These are phyloP conservation scores for Mycalesis mineus DNA, from an alignment of 2,888 invertebrate species.

Conservation along the genomic window DNA sequence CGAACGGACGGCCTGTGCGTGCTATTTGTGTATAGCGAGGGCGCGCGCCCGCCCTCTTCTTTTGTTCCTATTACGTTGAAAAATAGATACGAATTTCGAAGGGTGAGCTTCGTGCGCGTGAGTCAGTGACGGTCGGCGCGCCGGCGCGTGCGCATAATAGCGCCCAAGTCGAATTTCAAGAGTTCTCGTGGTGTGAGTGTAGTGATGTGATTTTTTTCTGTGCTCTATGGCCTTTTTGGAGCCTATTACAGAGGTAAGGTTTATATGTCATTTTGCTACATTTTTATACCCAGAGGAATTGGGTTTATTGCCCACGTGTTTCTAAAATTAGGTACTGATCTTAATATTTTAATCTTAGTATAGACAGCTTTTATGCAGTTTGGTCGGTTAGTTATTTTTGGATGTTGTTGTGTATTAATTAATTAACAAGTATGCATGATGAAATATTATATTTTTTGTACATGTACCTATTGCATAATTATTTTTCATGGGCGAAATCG, in stretches of 20 bases:
- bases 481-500: too few relatives aligned
- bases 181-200: slow-evolving; percentile 30
- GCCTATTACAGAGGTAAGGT: slow-evolving; percentile 15
- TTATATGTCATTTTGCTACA: too few relatives aligned
- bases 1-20: slow-evolving; percentile 64
- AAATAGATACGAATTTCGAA: slow-evolving; percentile 70
- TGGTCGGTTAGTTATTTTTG: slow-evolving; percentile 1
- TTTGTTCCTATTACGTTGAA: slow-evolving; percentile 73
- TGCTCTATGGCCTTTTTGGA: slow-evolving; percentile 13
- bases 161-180: slow-evolving; percentile 24
- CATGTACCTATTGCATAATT: too few relatives aligned
- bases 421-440: too few relatives aligned
- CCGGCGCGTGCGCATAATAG: slow-evolving; percentile 59
- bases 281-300: too few relatives aligned
- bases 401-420: neutral
- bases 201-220: slow-evolving; percentile 25
- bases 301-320: slow-evolving; percentile 8
- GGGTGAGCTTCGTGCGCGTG: slow-evolving; percentile 62
- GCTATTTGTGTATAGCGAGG: slow-evolving; percentile 64
- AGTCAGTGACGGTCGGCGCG: slow-evolving; percentile 69
- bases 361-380: slow-evolving; percentile 11
- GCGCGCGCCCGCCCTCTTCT: slow-evolving; percentile 73
- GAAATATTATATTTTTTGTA: too few relatives aligned
- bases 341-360: slow-evolving; percentile 8
- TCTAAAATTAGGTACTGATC: slow-evolving; percentile 15